phyloP scores from a whole-genome alignment of 1,140 invertebrate genomes.

The Trichoplusia ni region DNA sequence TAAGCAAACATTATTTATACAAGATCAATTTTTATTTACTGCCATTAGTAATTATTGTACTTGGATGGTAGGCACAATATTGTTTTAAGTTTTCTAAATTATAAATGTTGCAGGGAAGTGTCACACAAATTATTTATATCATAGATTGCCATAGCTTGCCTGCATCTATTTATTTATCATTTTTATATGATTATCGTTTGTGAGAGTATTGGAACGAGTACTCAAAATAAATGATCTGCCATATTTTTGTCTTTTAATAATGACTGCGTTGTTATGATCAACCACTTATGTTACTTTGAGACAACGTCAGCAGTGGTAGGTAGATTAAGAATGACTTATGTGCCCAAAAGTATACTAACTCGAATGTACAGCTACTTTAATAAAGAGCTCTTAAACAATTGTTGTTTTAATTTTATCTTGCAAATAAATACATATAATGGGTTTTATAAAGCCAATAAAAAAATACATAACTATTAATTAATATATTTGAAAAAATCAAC shows the following conservation, averaged over 20 bases:
- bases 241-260: slow-evolving; percentile 80
- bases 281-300: slow-evolving; percentile 68
- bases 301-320: slow-evolving; percentile 66
- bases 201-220: slow-evolving; percentile 76
- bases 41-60: slow-evolving; percentile 74
- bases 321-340: slow-evolving; percentile 80
- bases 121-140: slow-evolving; percentile 75
- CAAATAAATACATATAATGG: neutral
- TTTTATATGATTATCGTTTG: slow-evolving; percentile 76
- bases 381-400: slow-evolving; percentile 78
- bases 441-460: neutral
- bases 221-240: slow-evolving; percentile 80
- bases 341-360: slow-evolving; percentile 83
- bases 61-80: slow-evolving; percentile 59
- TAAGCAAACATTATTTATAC: slow-evolving; percentile 80
- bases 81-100: slow-evolving; percentile 57
- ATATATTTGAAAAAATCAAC: slow-evolving; percentile 17
- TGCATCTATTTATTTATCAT: slow-evolving; percentile 78
- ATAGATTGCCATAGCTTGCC: slow-evolving; percentile 79
- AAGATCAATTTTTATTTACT: slow-evolving; percentile 74
- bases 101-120: slow-evolving; percentile 74
- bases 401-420: slow-evolving; percentile 53
- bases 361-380: slow-evolving; percentile 82
- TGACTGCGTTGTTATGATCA: slow-evolving; percentile 77
- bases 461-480: neutral